Evolutionary conservation across 2,113 vertebrate genomes (phyloP).

Genomic region (Pelobates fuscus): DNA sequence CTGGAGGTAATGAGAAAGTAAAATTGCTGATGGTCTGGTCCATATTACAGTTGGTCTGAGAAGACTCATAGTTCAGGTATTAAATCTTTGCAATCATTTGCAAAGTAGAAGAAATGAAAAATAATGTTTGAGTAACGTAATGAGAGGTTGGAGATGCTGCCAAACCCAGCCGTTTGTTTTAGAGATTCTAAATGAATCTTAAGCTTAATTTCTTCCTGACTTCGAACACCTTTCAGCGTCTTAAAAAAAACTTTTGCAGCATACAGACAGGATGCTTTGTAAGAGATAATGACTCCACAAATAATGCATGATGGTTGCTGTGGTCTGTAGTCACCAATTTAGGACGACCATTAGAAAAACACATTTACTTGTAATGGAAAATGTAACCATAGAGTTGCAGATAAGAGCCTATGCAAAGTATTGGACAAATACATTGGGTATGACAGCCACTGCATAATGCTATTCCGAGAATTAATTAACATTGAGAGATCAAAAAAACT

Average conservation of each 20-base stretch:
- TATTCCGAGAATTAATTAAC: slow-evolving; percentile 43
- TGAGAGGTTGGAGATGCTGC: neutral
- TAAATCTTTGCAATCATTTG: too few relatives aligned
- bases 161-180: slow-evolving; percentile 21
- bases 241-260: neutral
- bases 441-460: slow-evolving; percentile 11
- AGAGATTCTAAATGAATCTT: slow-evolving; percentile 20
- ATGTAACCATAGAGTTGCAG: neutral
- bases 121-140: neutral
- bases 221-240: slow-evolving; percentile 35
- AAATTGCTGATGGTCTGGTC: too few relatives aligned
- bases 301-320: slow-evolving; percentile 23
- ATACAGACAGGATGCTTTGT: slow-evolving; percentile 28
- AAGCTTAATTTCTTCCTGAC: slow-evolving; percentile 44
- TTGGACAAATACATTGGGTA: neutral
- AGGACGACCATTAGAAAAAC: slow-evolving; percentile 16
- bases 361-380: slow-evolving; percentile 27
- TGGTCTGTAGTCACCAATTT: slow-evolving; percentile 24
- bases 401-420: neutral
- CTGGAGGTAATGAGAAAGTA: too few relatives aligned
- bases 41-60: too few relatives aligned
- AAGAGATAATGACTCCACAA: slow-evolving; percentile 32
- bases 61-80: too few relatives aligned
- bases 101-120: too few relatives aligned
- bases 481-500: slow-evolving; percentile 6